Evolutionary conservation across 2,888 invertebrate species (phyloP).

Genomic region (Drosophila bunnanda): DNA sequence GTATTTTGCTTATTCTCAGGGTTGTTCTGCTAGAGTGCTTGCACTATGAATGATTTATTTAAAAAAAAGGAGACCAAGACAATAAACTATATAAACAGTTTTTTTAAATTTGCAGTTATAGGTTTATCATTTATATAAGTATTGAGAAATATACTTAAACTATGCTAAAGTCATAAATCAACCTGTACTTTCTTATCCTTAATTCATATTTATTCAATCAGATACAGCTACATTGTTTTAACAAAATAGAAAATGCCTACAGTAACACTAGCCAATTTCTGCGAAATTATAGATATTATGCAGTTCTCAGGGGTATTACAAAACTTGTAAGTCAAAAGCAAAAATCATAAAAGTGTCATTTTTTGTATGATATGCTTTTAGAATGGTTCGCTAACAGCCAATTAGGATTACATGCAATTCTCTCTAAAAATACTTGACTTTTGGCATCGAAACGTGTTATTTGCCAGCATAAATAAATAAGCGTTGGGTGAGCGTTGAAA

Average conservation of each 20-base stretch:
- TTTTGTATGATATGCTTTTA: constrained; percentile 29
- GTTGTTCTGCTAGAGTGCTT: background rate
- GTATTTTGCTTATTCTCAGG: background rate
- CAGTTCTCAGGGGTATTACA: constrained; percentile 11
- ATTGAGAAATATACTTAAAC: too few species aligned
- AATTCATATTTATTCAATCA: background rate
- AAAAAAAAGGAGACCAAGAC: background rate
- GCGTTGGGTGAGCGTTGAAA: constrained; percentile 27
- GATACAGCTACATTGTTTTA: background rate
- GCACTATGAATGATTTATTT: background rate
- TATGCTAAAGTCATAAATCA: fast-evolving
- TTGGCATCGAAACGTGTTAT: constrained; percentile 60
- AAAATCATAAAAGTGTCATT: constrained; percentile 31
- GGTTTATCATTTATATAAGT: background rate
- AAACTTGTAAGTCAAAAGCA: constrained; percentile 12
- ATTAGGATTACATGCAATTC: constrained; percentile 56
- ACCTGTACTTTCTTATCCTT: background rate
- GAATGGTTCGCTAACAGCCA: constrained; percentile 43
- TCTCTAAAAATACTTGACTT: constrained; percentile 61
- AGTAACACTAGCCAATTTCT: background rate
- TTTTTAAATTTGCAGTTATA: background rate
- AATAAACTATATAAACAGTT: background rate
- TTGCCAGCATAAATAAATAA: constrained; percentile 49
- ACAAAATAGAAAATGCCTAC: background rate
- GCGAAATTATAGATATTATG: background rate